Conservation (phyloP, 2,888 invertebrate species). For the Dermolepida albohirtum region DNA sequence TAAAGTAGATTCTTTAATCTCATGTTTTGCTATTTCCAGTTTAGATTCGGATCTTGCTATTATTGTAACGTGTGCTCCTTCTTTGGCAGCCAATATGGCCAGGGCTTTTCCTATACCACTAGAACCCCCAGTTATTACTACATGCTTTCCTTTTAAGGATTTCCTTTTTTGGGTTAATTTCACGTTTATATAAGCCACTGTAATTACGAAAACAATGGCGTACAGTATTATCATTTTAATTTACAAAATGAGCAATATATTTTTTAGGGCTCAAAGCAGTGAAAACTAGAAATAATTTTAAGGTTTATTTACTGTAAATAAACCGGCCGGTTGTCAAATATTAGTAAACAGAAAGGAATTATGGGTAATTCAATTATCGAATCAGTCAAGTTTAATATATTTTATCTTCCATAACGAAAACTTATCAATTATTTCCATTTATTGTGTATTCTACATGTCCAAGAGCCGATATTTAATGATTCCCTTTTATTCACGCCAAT, state of each 20-base stretch:
- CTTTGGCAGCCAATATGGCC: constrained; percentile 80
- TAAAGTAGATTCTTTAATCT: constrained; percentile 68
- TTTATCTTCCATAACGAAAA: no score
- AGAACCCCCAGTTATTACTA: constrained; percentile 91
- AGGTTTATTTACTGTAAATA: no score
- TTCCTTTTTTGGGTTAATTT: constrained; percentile 10
- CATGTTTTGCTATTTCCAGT: constrained; percentile 73
- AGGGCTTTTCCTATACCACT: constrained; percentile 93
- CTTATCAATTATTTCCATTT: no score
- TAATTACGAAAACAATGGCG: constrained; percentile 17
- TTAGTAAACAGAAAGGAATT: no score
- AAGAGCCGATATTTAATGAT: no score
- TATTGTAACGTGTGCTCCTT: constrained; percentile 91
- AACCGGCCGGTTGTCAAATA: no score
- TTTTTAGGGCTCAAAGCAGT: not conserved
- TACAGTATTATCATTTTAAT: constrained; percentile 25
- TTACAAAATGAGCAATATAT: not conserved
- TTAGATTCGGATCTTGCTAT: constrained; percentile 84
- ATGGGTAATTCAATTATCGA: no score
- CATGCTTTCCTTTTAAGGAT: constrained; percentile 67
- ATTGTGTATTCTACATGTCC: no score
- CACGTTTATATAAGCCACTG: constrained; percentile 14
- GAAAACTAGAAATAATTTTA: no score
- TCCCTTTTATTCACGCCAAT: no score
- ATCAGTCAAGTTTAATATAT: no score